phyloP scores from a whole-genome alignment of 2,888 invertebrate species.

The Agrochola circellaris region DNA sequence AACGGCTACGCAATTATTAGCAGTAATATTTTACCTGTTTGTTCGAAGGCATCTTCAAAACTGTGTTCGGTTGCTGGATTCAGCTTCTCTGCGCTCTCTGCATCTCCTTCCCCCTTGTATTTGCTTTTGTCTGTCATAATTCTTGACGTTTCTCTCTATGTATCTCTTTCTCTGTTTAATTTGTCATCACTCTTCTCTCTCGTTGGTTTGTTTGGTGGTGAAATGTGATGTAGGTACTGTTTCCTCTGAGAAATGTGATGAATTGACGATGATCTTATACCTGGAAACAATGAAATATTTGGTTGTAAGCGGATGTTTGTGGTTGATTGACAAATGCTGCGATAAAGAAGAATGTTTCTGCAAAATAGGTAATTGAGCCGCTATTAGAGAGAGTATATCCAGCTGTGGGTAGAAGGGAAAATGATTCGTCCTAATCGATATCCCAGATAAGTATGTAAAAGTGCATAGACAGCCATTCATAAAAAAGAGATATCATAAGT shows the following conservation, averaged over 20 bases:
- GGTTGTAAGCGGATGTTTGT: neutral
- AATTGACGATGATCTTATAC: neutral
- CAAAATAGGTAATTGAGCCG: no score
- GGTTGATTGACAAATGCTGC: neutral
- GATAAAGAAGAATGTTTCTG: neutral
- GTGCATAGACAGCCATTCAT: neutral
- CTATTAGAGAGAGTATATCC: neutral
- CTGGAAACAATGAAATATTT: conserved; percentile 19
- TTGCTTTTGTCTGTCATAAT: conserved; percentile 69
- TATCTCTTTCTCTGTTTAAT: conserved; percentile 21
- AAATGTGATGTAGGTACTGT: neutral
- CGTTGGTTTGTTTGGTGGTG: neutral
- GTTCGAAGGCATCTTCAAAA: conserved; percentile 87
- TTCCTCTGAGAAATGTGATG: neutral
- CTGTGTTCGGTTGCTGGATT: conserved; percentile 72
- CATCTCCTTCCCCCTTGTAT: conserved; percentile 67
- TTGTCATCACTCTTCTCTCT: conserved; percentile 39
- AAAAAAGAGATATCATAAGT: neutral
- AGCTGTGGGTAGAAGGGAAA: neutral
- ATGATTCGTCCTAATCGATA: no score
- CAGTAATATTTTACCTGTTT: conserved; percentile 77
- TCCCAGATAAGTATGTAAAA: neutral
- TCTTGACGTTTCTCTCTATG: neutral
- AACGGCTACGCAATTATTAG: neutral
- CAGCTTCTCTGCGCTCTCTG: conserved; percentile 72